Evolutionary conservation across 2,888 invertebrate species (phyloP), one percentile per base, ranked within the genome.

Genomic region (Luperina nickerlii): DNA sequence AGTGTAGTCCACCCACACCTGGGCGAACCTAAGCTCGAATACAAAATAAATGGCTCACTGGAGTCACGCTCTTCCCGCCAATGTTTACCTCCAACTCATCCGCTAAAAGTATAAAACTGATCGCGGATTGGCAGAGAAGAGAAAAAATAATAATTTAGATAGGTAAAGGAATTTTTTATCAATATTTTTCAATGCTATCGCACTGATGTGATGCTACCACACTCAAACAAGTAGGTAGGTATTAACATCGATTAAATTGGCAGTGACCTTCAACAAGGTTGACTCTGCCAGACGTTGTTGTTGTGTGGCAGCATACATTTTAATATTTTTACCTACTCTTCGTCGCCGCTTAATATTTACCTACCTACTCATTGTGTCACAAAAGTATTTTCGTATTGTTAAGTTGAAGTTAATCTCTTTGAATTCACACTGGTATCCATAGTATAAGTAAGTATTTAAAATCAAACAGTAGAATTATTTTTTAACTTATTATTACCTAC

Each of bases 231-330:
- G 42, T 82, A 65, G 15, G 48, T 71, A n/a, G 7, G 57, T 74
- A 38, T 27, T 68, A 54, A 20, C 18, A 32, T 45, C 57, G 48
- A 69, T 74, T 75, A 62, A 76, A 81, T 76, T 78, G 48, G 45
- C 76, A 60, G 18, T 76, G 81, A 87, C 87, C 86, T 86, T 84
- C 66, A 76, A 45, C 67, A 66, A 81, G 81, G 84, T 87, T 72
- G 78, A 67, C 54, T 48, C 60, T 67, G 74, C 32, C 32, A 32
- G 32, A 32, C 32, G 0, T 72, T 74, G 42, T 69, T 75, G 66
- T 60, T 1, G 1, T 1, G 74, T 71, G 65, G 48, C 62, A 48
- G 78, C 72, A 75, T 83, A 83, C 11, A 80, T 85, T 86, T 73
- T 51, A 63, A 79, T 83, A 76, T 69, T 69, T 74, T 76, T 81